Conservation (phyloP, 2,113 vertebrate genomes). For the Periophthalmus modestus region DNA sequence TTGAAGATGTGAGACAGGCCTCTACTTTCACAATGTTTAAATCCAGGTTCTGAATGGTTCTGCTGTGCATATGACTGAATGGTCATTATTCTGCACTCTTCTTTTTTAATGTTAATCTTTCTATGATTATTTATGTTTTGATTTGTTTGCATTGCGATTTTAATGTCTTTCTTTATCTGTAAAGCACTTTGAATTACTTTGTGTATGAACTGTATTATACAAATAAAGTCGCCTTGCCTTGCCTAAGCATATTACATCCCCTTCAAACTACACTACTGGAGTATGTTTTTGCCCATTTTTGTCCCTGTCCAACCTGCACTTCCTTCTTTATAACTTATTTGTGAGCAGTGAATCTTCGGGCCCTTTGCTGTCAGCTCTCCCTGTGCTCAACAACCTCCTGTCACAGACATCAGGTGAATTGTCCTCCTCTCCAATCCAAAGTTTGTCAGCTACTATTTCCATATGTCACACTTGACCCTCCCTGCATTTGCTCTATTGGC, state of each 20-base stretch:
- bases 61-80: too few species aligned
- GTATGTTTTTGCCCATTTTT: background rate
- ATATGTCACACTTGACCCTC: background rate
- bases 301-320: background rate
- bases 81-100: too few species aligned
- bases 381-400: conserved; percentile 12
- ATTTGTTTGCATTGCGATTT: too few species aligned
- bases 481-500: background rate
- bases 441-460: conserved; percentile 13
- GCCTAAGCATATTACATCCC: background rate
- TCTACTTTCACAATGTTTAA: too few species aligned
- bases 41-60: too few species aligned
- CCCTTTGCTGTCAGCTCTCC: background rate
- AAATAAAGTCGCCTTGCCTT: too few species aligned
- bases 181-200: too few species aligned
- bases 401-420: conserved; percentile 13
- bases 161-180: too few species aligned
- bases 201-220: too few species aligned
- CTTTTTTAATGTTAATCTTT: background rate
- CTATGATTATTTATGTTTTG: too few species aligned
- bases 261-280: background rate
- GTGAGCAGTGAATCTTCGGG: background rate
- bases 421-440: conserved; percentile 1
- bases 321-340: background rate
- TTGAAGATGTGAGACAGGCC: too few species aligned